Percentiles rank a stretch among this genome's conserved stretches.
phyloP scores from a whole-genome alignment of 2,797 vertebrate species.

The Mormyrus hasselquistii region DNA sequence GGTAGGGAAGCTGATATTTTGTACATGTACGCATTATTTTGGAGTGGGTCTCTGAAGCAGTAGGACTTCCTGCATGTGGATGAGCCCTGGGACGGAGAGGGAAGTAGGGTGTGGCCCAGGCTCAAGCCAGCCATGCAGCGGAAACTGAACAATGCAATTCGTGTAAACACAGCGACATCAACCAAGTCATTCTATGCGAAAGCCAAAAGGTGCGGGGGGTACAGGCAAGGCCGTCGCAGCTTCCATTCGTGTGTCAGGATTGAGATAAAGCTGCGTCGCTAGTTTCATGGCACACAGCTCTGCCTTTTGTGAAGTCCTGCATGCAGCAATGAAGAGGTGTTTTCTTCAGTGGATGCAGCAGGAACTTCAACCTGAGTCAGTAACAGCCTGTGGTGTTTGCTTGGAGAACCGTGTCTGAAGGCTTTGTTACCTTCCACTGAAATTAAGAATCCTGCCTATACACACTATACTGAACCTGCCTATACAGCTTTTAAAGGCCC shows the following conservation, averaged over 20 bases:
- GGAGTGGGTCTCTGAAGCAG: neutral
- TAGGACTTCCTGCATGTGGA: neutral
- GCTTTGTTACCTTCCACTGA: neutral
- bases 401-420: neutral
- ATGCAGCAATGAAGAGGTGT: neutral
- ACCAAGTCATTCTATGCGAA: neutral
- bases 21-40: neutral
- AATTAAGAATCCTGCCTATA: neutral
- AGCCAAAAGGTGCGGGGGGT: neutral
- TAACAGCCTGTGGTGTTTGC: neutral
- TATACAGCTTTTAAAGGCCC: neutral
- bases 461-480: no score
- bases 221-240: neutral
- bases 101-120: neutral
- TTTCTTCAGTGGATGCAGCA: neutral
- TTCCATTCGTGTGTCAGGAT: neutral
- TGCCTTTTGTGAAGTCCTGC: neutral
- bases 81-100: neutral
- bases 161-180: neutral
- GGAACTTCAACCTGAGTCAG: neutral
- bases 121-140: neutral
- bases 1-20: neutral
- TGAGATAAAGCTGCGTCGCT: neutral
- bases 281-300: neutral
- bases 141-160: constrained; percentile 14